phyloP scores from a whole-genome alignment of 1,140 invertebrate genomes.

The Frieseomelitta varia region DNA sequence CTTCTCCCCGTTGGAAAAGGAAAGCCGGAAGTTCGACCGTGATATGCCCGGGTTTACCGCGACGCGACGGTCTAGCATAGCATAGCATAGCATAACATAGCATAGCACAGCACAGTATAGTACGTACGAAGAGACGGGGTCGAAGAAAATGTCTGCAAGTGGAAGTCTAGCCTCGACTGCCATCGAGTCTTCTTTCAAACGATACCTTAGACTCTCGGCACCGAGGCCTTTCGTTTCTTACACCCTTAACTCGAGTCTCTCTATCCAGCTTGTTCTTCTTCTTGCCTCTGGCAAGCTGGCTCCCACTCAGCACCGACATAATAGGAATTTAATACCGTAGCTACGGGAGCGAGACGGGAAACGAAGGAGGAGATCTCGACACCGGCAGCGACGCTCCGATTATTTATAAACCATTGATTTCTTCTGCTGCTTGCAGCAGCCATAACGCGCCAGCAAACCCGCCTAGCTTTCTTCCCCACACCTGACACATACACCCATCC shows the following conservation, averaged over 20 bases:
- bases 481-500: neutral
- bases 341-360: slow-evolving; percentile 20
- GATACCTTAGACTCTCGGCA: slow-evolving; percentile 40
- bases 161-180: slow-evolving; percentile 44
- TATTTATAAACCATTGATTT: slow-evolving; percentile 49
- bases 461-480: neutral
- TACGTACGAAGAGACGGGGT: slow-evolving; percentile 5
- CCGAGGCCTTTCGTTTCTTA: slow-evolving; percentile 41
- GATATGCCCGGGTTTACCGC: neutral
- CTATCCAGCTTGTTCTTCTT: slow-evolving; percentile 7
- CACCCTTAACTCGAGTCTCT: slow-evolving; percentile 43
- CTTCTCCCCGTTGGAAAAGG: neutral
- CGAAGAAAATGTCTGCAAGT: slow-evolving; percentile 39
- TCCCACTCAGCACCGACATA: slow-evolving; percentile 46
- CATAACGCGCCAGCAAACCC: neutral
- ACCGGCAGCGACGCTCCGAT: slow-evolving; percentile 6
- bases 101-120: too few relatives aligned
- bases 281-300: slow-evolving; percentile 22
- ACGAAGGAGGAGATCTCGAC: neutral
- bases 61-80: too few relatives aligned
- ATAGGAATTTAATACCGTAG: slow-evolving; percentile 57
- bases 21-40: slow-evolving; percentile 20
- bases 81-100: too few relatives aligned
- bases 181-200: slow-evolving; percentile 54
- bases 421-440: neutral